Base-by-base conservation (phyloP, 37 sponge, comb jelly and placozoan genomes). In the Bolinopsis microptera region DNA sequence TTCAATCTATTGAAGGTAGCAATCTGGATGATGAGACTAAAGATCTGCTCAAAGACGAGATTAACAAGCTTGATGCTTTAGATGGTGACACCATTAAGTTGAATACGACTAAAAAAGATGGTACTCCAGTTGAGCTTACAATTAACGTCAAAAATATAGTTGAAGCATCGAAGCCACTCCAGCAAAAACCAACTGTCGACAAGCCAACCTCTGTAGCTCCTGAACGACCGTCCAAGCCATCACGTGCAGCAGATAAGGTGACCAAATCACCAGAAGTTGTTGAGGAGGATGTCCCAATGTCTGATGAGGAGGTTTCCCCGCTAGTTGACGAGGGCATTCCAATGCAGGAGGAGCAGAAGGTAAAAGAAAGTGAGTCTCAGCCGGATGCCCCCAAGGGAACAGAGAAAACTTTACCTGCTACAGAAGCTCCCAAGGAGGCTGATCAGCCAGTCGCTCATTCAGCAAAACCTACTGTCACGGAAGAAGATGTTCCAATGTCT, bases 21-120 rank as follows among this genome's bases (percentile, higher is more conserved):
- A 34, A 86, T 23, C 30, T 86, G 0, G 90, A 86, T 86, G 90
- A 86, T 13, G 82, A 80, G 37, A 70, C 74, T 24, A 70, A 70
- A 70, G 37, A 27, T 16, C 82, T 80, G 21, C 82, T 80, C 9
- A 33, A 30, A 16, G 37, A 80, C 21, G 82, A 80, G 22, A 13
- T 80, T 9, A 70, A 70, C 37, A 80, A 80, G 82, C 37, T 80
- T 13, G 22, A 34, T 8, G 30, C 1, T 34, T 1, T 80, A 8
- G 82, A 34, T 35, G 82, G 37, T 16, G 30, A 80, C 30, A 16
- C 21, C 16, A 35, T 80, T 9, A 80, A 80, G 37, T 37, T 80
- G 2, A 80, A 16, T 22, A n/a, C 30, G 5, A 28, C 74, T 34
- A 80, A 80, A 37, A 80, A 80, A 35, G 82, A 80, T 35, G 82